A percentile compares a stretch with the other conserved stretches of the same genome.
Evolutionary conservation across 2,113 vertebrate genomes (phyloP).

Genomic region (Alces alces): DNA sequence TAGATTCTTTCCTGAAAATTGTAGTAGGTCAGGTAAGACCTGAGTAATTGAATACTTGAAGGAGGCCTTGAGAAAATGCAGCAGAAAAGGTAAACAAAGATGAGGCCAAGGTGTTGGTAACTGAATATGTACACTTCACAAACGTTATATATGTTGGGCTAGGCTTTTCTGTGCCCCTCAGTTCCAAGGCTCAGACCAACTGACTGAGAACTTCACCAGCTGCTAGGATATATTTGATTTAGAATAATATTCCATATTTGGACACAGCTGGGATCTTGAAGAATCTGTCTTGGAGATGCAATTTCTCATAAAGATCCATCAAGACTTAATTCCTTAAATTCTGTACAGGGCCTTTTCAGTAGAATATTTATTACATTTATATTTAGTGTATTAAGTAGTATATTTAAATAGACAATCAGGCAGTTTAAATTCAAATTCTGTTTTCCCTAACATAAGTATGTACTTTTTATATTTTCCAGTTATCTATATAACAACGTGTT

Average conservation of each 20-base stretch:
- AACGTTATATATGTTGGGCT: neutral
- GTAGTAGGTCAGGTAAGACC: neutral
- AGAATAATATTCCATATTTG: neutral
- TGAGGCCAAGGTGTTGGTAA: neutral
- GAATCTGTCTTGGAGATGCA: neutral
- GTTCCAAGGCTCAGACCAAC: neutral
- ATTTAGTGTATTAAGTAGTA: neutral
- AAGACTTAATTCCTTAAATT: neutral
- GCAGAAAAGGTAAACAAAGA: neutral
- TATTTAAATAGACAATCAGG: neutral
- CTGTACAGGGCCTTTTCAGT: neutral
- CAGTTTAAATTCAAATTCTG: neutral
- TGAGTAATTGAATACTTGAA: neutral
- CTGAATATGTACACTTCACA: neutral
- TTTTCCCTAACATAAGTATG: neutral
- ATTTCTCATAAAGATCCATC: neutral
- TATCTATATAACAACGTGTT: neutral
- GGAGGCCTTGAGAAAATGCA: neutral
- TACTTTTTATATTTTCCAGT: neutral
- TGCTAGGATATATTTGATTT: neutral
- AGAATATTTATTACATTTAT: neutral
- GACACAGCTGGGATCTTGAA: neutral
- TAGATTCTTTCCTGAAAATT: neutral
- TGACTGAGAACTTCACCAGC: neutral
- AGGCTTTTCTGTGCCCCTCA: neutral